Evolutionary conservation across 2,113 vertebrate species (phyloP).

Genomic region (Stigmatopora argus): DNA sequence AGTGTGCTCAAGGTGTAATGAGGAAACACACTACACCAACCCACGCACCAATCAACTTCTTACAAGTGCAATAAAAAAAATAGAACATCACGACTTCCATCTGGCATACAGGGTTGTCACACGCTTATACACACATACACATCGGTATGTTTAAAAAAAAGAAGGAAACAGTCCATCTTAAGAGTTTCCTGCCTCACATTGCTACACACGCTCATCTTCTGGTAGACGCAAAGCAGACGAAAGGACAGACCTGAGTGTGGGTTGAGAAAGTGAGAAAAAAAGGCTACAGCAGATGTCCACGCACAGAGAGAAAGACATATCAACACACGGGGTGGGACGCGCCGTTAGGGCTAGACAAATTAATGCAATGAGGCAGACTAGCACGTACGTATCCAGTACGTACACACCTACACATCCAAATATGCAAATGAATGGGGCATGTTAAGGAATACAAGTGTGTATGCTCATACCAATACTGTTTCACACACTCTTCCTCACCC

Average conservation of each 20-base stretch:
- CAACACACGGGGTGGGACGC: background rate
- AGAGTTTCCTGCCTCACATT: slow-evolving; percentile 11
- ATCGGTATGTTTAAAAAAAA: slow-evolving; percentile 2
- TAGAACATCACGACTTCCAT: slow-evolving; percentile 46
- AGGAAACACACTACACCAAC: slow-evolving; percentile 17
- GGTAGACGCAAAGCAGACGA: slow-evolving; percentile 32
- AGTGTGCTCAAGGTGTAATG: slow-evolving; percentile 13
- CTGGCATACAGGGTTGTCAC: slow-evolving; percentile 40
- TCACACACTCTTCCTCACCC: slow-evolving; percentile 13
- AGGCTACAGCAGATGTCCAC: slow-evolving; percentile 46
- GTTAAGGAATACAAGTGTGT: slow-evolving; percentile 24
- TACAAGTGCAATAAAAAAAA: slow-evolving; percentile 47
- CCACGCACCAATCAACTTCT: slow-evolving; percentile 34
- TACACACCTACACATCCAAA: slow-evolving; percentile 13
- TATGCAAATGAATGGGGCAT: background rate
- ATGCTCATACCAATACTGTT: slow-evolving; percentile 17
- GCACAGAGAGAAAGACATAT: slow-evolving; percentile 15
- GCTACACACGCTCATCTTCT: slow-evolving; percentile 10
- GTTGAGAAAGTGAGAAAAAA: slow-evolving; percentile 23
- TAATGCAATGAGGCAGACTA: slow-evolving; percentile 1
- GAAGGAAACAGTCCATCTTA: background rate
- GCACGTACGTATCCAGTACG: background rate
- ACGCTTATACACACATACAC: slow-evolving; percentile 3
- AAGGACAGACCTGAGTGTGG: slow-evolving; percentile 42
- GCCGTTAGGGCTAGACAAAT: slow-evolving; percentile 12